Evolutionary conservation across 1,140 invertebrate species (phyloP).

Genomic region (Temnothorax nylanderi): DNA sequence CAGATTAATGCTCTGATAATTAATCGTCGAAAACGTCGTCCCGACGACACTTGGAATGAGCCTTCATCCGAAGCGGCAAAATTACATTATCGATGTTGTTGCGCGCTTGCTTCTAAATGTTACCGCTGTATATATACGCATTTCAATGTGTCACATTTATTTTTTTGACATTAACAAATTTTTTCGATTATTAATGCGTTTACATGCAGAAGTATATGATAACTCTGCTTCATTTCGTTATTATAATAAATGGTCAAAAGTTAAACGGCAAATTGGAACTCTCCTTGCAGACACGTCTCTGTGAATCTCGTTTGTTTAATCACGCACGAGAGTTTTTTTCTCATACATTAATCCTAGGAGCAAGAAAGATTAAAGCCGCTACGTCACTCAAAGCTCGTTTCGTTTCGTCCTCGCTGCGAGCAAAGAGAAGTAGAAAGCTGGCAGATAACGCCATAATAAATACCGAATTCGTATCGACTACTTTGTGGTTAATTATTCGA

Average conservation of each 20-base stretch:
- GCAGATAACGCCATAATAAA: conserved; percentile 49
- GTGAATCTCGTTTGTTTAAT: conserved; percentile 4
- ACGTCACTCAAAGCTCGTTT: conserved; percentile 53
- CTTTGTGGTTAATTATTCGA: conserved; percentile 67
- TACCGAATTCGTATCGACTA: conserved; percentile 63
- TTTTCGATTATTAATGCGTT: not conserved
- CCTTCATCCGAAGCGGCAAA: conserved; percentile 17
- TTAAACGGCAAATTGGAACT: not conserved
- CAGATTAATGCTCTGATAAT: conserved; percentile 59
- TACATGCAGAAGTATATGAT: not conserved
- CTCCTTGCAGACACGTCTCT: not conserved
- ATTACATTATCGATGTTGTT: conserved; percentile 31
- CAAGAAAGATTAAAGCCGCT: conserved; percentile 11
- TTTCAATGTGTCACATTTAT: not conserved
- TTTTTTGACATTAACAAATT: conserved; percentile 7
- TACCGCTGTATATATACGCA: not conserved
- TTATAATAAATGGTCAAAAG: not conserved
- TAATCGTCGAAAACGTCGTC: conserved; percentile 61
- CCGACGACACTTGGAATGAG: conserved; percentile 20
- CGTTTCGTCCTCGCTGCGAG: conserved; percentile 49
- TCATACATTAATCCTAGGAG: conserved; percentile 24
- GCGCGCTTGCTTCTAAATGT: not conserved
- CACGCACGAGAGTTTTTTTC: conserved; percentile 22
- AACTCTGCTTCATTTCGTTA: not conserved
- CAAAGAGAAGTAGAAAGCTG: not conserved